Base-by-base conservation (phyloP, 2,797 vertebrate species). In the Poecile montanus region DNA sequence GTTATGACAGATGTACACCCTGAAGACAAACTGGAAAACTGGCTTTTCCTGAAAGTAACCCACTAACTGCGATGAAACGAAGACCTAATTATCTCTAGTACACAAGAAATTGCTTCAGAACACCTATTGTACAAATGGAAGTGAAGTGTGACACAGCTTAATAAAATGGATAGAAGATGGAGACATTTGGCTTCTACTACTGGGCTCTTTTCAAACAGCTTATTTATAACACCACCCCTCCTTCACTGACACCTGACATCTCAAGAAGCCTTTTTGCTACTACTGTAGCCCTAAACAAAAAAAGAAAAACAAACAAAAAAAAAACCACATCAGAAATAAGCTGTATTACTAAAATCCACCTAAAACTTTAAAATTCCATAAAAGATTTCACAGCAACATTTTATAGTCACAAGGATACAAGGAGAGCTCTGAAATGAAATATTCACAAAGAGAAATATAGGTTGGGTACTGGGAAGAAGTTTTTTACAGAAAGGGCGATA, bases 21-120 rank as follows among this genome's bases (percentile, higher is more conserved):
- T 73, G 81, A 95, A 96, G 95, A 92, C 81, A 96, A 92, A 93
- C 85, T 65, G 54, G 77, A 93, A 91, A 93, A 94, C 63, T 87
- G 77, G 22, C 70, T 94, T 74, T 85, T 88, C 70, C 91, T 88
- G 50, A 84, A 94, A 92, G 56, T 53, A 91, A 75, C 63, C 57
- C 63, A 57, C 67, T 60, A 91, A 93, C 83, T 91, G 85, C 93
- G 91, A 61, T 45, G 50, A 78, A 90, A 89, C 10, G 4, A 85
- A 76, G 75, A 84, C 72, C 62, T 65, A 77, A 94, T 91, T 96
- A 96, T 54, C 75, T 76, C 72, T 16, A 71, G 70, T 23, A 84
- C 56, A 54, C 2, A 14, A 91, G 63, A 77, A 89, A 95, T 62
- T 9, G 2, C 57, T 89, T 93, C 85, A 83, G 70, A 95, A 88